phyloP scores from a whole-genome alignment of 2,888 invertebrate genomes.

The Hofmannophila pseudospretella region DNA sequence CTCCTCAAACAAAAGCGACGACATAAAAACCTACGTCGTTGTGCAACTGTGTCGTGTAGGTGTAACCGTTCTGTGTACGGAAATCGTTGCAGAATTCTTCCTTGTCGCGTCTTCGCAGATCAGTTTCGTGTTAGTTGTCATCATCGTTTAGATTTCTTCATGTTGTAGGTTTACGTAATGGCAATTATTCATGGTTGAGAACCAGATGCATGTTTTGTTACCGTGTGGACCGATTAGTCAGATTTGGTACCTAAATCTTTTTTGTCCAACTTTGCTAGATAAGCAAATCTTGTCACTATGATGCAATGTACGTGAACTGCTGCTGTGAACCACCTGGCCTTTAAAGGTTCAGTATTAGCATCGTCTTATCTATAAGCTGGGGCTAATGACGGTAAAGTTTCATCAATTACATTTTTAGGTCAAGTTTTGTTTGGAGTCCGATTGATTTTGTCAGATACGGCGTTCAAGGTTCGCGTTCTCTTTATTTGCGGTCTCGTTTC shows the following conservation, averaged over 20 bases:
- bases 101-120: slow-evolving; percentile 38
- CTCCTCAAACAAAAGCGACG: slow-evolving; percentile 39
- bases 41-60: slow-evolving; percentile 42
- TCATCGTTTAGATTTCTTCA: slow-evolving; percentile 31
- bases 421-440: slow-evolving; percentile 71
- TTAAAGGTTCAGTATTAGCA: background rate
- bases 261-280: slow-evolving; percentile 8
- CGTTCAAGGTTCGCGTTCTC: slow-evolving; percentile 75
- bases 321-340: background rate
- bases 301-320: no score
- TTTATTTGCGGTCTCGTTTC: slow-evolving; percentile 76
- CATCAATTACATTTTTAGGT: slow-evolving; percentile 51
- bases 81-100: slow-evolving; percentile 50
- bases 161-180: slow-evolving; percentile 28
- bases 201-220: background rate
- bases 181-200: background rate
- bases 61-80: slow-evolving; percentile 45
- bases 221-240: no score
- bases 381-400: slow-evolving; percentile 7
- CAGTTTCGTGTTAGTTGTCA: slow-evolving; percentile 30
- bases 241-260: no score
- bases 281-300: slow-evolving; percentile 6
- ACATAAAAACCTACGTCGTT: slow-evolving; percentile 38
- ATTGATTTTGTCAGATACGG: slow-evolving; percentile 76
- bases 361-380: slow-evolving; percentile 1